Evolutionary conservation across 2,797 vertebrate genomes (phyloP), one percentile per base, ranked within the genome.

Genomic region (Sebastes taczanowskii): DNA sequence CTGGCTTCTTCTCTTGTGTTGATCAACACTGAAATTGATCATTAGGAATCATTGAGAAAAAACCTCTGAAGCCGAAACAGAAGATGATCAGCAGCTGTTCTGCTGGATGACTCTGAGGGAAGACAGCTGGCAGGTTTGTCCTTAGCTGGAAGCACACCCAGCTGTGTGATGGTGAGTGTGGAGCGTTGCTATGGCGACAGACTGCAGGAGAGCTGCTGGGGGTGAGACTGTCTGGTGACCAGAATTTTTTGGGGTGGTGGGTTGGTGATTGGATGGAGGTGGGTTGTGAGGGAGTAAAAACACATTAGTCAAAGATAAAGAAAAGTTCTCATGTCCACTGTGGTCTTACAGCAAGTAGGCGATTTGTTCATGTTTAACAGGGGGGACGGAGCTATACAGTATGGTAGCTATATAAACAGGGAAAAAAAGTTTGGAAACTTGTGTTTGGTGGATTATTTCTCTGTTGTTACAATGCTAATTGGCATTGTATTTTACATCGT

Each of bases 151-250:
- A 65, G 6, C 66, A 73, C 74, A 77, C 25, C 59, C 84, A 77
- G 81, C 87, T 82, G 83, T 82, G 82, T 77, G 77, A 75, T 81
- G 71, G 70, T 46, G 58, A 86, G 80, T 76, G 73, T 64, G 78
- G 69, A 75, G 69, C 0, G 74, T 88, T 88, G 77, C 87, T 34
- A 88, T 88, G 83, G 84, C 8, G 62, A 90, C 88, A 84, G 83
- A 80, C 88, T 78, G 73, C 80, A 27, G 65, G 23, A 67, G 69
- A 69, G 49, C 78, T 20, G 55, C 76, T 46, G 30, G 68, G 61
- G 66, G 20, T 16, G 70, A 78, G 66, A 70, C 59, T 29, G 63
- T 74, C 73, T 73, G 74, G 22, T 16, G 55, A 27, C 11, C 22
- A 67, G 53, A 25, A 70, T 69, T 11, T 25, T 52, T 25, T 11